phyloP scores from a whole-genome alignment of 1,140 invertebrate species.

The Hermetia illucens region DNA sequence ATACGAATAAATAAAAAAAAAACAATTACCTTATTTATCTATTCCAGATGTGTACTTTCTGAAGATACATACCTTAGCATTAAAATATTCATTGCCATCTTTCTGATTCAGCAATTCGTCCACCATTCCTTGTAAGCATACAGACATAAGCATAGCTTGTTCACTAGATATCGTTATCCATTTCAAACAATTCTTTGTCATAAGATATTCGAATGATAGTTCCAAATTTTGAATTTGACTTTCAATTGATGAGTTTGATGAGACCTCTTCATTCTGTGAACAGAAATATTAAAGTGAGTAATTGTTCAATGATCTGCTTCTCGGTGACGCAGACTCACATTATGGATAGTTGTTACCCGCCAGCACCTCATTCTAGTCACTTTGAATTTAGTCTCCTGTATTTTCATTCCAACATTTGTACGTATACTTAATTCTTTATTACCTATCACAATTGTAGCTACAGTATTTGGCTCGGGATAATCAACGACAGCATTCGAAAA shows the following conservation, averaged over 20 bases:
- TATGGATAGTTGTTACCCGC: slow-evolving; percentile 79
- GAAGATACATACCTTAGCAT: slow-evolving; percentile 5
- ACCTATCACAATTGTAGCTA: slow-evolving; percentile 55
- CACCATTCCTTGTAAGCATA: slow-evolving; percentile 88
- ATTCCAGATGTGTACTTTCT: too few relatives aligned
- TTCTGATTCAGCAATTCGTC: slow-evolving; percentile 82
- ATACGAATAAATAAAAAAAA: too few relatives aligned
- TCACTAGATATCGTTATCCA: slow-evolving; percentile 85
- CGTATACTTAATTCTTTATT: slow-evolving; percentile 64
- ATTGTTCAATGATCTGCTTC: slow-evolving; percentile 20
- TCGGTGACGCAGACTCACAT: slow-evolving; percentile 41
- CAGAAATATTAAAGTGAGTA: slow-evolving; percentile 7
- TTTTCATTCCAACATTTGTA: slow-evolving; percentile 33
- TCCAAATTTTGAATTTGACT: slow-evolving; percentile 42
- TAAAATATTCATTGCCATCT: slow-evolving; percentile 32
- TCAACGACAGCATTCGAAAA: slow-evolving; percentile 34
- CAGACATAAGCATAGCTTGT: slow-evolving; percentile 88
- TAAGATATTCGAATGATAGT: slow-evolving; percentile 89
- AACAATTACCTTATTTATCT: too few relatives aligned
- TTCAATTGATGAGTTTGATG: slow-evolving; percentile 14
- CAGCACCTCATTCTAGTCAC: slow-evolving; percentile 92
- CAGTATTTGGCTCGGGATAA: slow-evolving; percentile 55
- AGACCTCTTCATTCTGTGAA: slow-evolving; percentile 5
- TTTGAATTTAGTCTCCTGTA: slow-evolving; percentile 72
- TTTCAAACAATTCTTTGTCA: slow-evolving; percentile 79